Evolutionary conservation across 2,113 vertebrate genomes (phyloP), one percentile per base, ranked within the genome.

Genomic region (Eubucco bourcierii): DNA sequence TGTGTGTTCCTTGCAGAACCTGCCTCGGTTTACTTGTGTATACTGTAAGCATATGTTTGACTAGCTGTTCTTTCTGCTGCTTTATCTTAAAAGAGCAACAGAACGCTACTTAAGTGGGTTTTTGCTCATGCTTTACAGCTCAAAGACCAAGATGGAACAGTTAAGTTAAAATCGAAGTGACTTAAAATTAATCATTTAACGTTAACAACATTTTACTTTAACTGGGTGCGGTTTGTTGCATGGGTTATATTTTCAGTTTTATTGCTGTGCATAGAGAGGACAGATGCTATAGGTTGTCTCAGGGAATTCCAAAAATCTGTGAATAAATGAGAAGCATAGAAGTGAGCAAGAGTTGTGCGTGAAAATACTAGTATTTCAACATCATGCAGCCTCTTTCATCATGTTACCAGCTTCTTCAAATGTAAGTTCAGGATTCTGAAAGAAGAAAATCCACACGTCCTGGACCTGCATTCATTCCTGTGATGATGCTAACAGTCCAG

Each of bases 361-460:
- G 56, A 64, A 87, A 83, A 56, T 73, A 75, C 41, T 65, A 46
- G 19, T 82, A 74, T 85, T 87, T 83, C 23, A 28, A 59, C 70
- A 27, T 79, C 12, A 29, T 50, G 37, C 24, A 85, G 56, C 31
- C 52, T 73, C 19, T 41, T 20, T 0, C 67, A 20, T 37, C 46
- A 14, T 15, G 50, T 52, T 73, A 55, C 10, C 39, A 82, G 6
- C 31, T 93, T 73, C 75, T 94, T 89, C 66, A 61, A 64, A 64
- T 39, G 0, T 28, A 82, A 80, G 33, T 93, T 90, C 58, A 67
- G 84, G 61, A 67, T 94, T 94, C 87, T 95, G 89, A 85, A 91
- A 88, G 39, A 80, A 87, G 91, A 87, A 70, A 89, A 65, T 15
- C 2, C 18, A 9, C 44, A 19, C 14, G 14, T 70, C n/a, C 64